Base-by-base conservation (phyloP, 2,797 vertebrate species). In the Enteromius afrohamiltoni region DNA sequence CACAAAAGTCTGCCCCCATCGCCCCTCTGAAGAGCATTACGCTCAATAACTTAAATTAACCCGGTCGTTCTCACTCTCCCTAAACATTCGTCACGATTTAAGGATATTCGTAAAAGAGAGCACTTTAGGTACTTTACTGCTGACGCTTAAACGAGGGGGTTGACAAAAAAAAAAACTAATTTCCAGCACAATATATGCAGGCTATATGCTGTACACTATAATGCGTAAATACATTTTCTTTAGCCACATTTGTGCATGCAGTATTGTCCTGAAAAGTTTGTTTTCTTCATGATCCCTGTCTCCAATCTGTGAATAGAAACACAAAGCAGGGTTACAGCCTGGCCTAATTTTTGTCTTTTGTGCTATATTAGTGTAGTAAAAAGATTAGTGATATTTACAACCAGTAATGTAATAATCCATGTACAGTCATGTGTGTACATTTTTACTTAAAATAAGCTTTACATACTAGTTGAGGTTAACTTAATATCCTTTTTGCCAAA, bases 71-170 rank as follows among this genome's bases (percentile, higher is more conserved):
- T 65, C 45, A 64, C 84, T 78, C 37, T 79, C n/a, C 60, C 37
- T 65, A 69, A 85, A 84, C 64, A 79, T 84, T 86, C 21, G 13
- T 51, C 31, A 29, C 6, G 23, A 31, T 64, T 31, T 78, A 78
- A 65, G 42, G 31, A 71, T 71, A 29, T 47, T 71, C 14, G 6
- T 8, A 47, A 71, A 29, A 71, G 7, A 73, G 2, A 26, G 9
- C 13, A 42, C 55, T 31, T 29, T 19, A 40, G n/a, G 4, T 31
- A 31, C 42, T n/a, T n/a, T 10, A 53, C 2, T 16, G 31, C 51
- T 70, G 34, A 16, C 34, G 34, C n/a, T 31, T 10, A 40, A 49
- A 29, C 2, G n/a, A 16, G 45, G 3, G 45, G 45, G 45, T 47
- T 47, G 14, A 16, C 45, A 11, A 10, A 49, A 29, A 73, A 34